phyloP scores from a whole-genome alignment of 2,797 vertebrate genomes.

The Rachycentron canadum region DNA sequence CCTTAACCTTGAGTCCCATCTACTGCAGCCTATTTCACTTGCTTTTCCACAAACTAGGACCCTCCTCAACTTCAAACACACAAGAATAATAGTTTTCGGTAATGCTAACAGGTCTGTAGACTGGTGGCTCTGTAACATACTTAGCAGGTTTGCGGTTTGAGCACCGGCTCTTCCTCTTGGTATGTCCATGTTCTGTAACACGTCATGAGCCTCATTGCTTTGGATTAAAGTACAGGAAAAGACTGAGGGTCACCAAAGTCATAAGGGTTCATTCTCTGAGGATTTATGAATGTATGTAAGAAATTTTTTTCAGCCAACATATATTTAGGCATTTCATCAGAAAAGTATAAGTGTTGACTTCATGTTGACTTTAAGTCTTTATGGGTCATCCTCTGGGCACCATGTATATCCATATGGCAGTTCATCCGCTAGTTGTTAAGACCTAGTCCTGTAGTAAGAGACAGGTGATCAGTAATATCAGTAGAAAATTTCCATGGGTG shows the following conservation, averaged over 20 bases:
- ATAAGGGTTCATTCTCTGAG: not conserved
- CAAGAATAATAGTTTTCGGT: not conserved
- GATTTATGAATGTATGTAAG: not conserved
- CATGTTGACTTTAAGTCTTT: not conserved
- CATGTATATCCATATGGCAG: not conserved
- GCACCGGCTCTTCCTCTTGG: not conserved
- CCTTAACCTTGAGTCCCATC: conserved; percentile 20
- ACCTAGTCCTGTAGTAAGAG: not conserved
- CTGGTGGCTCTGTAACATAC: not conserved
- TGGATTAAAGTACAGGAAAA: not conserved
- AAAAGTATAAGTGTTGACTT: not conserved
- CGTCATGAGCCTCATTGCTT: not conserved
- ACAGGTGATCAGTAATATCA: not conserved
- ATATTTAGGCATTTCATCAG: not conserved
- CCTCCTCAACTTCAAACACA: not conserved
- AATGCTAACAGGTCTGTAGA: not conserved
- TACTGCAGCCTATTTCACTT: not conserved
- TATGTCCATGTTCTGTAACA: not conserved
- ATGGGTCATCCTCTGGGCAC: not conserved
- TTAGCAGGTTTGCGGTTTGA: not conserved
- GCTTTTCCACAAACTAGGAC: not conserved
- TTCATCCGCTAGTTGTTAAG: not conserved
- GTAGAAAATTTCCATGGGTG: not conserved
- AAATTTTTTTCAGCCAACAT: no score
- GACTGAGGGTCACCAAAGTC: not conserved